phyloP scores from a whole-genome alignment of 2,888 invertebrate genomes.

The Tryphoninae sp. region DNA sequence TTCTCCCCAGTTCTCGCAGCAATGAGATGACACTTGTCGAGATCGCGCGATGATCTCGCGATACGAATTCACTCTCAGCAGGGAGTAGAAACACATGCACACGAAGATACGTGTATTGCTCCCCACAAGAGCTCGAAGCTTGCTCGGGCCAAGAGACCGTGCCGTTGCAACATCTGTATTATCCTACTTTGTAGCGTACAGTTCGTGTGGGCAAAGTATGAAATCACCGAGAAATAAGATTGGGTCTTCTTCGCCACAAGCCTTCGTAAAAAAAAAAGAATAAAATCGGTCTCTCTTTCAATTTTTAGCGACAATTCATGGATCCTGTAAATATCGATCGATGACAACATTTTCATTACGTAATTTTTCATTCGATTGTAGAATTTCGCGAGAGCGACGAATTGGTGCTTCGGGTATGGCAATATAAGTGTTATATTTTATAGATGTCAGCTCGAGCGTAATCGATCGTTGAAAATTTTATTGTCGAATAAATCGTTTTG shows the following conservation, averaged over 20 bases:
- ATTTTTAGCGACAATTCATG: slow-evolving; percentile 3
- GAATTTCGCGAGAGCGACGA: no score
- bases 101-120: background rate
- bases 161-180: slow-evolving; percentile 61
- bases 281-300: background rate
- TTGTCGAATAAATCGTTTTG: slow-evolving; percentile 42
- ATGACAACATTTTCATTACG: background rate
- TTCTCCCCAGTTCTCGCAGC: slow-evolving; percentile 24
- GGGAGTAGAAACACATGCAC: background rate
- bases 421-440: background rate
- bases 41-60: slow-evolving; percentile 63
- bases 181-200: slow-evolving; percentile 36
- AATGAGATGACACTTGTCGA: slow-evolving; percentile 64
- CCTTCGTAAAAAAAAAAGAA: background rate
- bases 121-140: slow-evolving; percentile 13
- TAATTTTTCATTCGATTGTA: background rate
- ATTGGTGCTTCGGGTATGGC: no score
- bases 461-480: slow-evolving; percentile 32
- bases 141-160: slow-evolving; percentile 50
- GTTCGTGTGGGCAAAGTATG: background rate
- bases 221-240: slow-evolving; percentile 5
- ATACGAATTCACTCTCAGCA: slow-evolving; percentile 53
- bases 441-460: background rate
- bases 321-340: background rate
- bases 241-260: background rate